These are phyloP conservation scores for Ochlodes sylvanus DNA, from an alignment of 2,888 invertebrate species.

Conservation along the genomic window DNA sequence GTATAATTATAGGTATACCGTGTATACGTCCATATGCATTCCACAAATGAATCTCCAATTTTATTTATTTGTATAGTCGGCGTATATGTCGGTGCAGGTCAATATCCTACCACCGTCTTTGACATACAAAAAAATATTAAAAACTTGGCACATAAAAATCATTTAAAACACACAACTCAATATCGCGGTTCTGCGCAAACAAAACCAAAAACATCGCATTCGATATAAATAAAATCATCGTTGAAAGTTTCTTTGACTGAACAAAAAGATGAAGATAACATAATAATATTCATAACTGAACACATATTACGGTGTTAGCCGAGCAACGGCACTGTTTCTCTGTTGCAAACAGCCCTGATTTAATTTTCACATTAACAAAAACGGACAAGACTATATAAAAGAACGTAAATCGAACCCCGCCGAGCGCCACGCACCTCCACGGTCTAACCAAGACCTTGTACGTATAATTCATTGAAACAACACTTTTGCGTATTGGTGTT, in stretches of 20 bases:
- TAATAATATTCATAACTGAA: constrained; percentile 34
- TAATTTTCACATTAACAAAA: constrained; percentile 81
- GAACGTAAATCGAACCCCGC: constrained; percentile 76
- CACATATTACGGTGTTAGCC: constrained; percentile 30
- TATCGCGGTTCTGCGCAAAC: background rate
- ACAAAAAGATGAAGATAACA: constrained; percentile 24
- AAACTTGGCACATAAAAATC: background rate
- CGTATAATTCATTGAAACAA: constrained; percentile 72
- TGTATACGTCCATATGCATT: too few species aligned
- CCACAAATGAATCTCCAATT: too few species aligned
- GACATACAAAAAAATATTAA: background rate
- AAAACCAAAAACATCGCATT: background rate
- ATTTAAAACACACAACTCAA: background rate
- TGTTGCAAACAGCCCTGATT: constrained; percentile 58
- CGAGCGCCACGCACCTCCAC: constrained; percentile 59
- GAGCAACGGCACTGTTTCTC: constrained; percentile 23
- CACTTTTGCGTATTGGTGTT: constrained; percentile 66
- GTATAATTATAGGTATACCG: too few species aligned
- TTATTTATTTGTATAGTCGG: too few species aligned
- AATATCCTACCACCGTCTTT: too few species aligned
- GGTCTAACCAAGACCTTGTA: constrained; percentile 42
- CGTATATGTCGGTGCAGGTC: too few species aligned
- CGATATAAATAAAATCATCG: constrained; percentile 3
- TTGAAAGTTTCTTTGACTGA: constrained; percentile 18
- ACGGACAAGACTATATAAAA: constrained; percentile 76